These are phyloP conservation scores for Drosophila lacteicornis DNA, from an alignment of 1,140 invertebrate species.

Conservation along the genomic window DNA sequence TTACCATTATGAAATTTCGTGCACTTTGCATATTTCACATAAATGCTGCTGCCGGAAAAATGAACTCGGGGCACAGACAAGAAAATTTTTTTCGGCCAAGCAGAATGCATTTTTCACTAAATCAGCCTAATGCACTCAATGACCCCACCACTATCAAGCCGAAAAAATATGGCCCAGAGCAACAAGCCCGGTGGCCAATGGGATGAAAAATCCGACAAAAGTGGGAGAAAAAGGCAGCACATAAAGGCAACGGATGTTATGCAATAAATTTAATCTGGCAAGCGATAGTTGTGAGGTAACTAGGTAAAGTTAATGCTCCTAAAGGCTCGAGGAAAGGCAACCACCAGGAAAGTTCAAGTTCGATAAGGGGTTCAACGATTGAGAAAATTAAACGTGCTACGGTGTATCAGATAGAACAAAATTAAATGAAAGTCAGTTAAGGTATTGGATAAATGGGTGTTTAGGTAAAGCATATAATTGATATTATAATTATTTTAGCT, in stretches of 20 bases:
- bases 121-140: conserved; percentile 78
- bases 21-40: conserved; percentile 66
- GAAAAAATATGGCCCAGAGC: conserved; percentile 42
- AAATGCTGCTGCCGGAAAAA: conserved; percentile 33
- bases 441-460: background rate
- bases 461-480: conserved; percentile 1
- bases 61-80: conserved; percentile 36
- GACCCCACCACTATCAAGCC: conserved; percentile 24
- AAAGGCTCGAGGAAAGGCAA: conserved; percentile 4
- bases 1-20: conserved; percentile 72
- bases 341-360: conserved; percentile 3
- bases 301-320: conserved; percentile 21
- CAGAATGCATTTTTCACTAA: conserved; percentile 63
- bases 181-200: conserved; percentile 45
- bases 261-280: conserved; percentile 46
- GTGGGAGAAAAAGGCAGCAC: background rate
- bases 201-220: conserved; percentile 24
- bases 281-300: conserved; percentile 45
- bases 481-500: background rate
- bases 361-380: conserved; percentile 5
- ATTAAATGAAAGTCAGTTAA: conserved; percentile 13
- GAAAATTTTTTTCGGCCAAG: conserved; percentile 24
- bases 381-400: background rate
- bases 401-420: background rate
- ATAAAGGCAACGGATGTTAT: conserved; percentile 10